Evolutionary conservation across 1,140 invertebrate genomes (phyloP).

Genomic region (Drosophila jambulina): DNA sequence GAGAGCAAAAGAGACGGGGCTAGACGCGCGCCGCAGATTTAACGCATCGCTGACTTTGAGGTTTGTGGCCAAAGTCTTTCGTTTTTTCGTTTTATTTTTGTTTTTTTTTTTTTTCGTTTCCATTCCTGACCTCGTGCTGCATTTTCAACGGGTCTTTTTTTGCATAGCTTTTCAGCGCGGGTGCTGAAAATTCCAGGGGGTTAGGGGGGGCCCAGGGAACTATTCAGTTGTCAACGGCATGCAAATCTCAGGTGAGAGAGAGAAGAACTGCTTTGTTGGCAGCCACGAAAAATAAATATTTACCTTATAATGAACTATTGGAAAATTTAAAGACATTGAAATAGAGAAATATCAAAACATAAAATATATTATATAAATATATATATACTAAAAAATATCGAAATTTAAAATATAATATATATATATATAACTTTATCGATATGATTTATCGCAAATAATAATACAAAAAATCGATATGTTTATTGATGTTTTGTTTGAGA

Average conservation of each 20-base stretch:
- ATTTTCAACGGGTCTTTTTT: constrained; percentile 37
- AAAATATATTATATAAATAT: no score
- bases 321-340: background rate
- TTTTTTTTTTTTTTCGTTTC: constrained; percentile 3
- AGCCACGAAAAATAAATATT: background rate
- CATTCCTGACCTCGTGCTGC: constrained; percentile 67
- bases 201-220: background rate
- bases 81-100: constrained; percentile 39
- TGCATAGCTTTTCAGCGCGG: constrained; percentile 15
- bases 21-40: constrained; percentile 48
- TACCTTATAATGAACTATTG: background rate
- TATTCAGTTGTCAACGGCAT: constrained; percentile 37
- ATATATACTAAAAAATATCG: background rate
- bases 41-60: constrained; percentile 62
- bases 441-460: no score
- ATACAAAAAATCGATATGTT: no score
- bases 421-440: no score
- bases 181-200: constrained; percentile 6
- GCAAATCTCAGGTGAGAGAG: constrained; percentile 1
- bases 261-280: background rate
- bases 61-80: constrained; percentile 79
- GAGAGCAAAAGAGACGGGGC: background rate
- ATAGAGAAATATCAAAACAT: no score
- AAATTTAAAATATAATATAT: background rate
- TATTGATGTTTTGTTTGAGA: no score